Percentiles rank a stretch among this genome's conserved stretches.
These are phyloP conservation scores for Mactromeris polynyma DNA, from an alignment of 2,888 invertebrate genomes.

Conservation along the genomic window DNA sequence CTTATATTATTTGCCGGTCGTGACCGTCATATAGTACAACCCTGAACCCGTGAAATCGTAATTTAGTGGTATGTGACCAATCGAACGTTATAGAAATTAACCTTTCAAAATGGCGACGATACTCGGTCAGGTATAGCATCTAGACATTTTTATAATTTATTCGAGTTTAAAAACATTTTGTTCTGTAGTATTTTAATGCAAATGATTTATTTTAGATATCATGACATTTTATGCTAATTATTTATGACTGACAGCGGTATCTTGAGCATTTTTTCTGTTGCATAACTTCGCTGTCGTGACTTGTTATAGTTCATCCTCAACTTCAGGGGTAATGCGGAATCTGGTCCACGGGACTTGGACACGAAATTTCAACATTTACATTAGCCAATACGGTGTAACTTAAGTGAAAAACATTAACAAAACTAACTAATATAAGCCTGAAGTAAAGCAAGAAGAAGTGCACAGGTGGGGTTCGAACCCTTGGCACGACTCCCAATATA, in stretches of 20 bases:
- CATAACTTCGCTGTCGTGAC: neutral
- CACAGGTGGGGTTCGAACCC: no score
- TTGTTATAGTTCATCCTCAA: no score
- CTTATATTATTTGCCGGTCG: no score
- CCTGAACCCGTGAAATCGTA: no score
- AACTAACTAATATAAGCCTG: no score
- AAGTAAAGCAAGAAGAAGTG: no score
- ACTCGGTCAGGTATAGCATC: constrained; percentile 1
- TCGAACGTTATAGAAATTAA: constrained; percentile 16
- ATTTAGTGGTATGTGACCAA: neutral
- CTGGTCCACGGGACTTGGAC: neutral
- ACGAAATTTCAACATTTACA: no score
- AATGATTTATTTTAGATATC: neutral
- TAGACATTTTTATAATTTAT: neutral
- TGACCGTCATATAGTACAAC: no score
- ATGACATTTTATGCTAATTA: neutral
- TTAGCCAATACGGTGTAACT: neutral
- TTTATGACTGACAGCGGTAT: neutral
- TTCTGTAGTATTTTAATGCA: neutral
- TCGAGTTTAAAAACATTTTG: neutral
- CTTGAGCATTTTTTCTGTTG: neutral
- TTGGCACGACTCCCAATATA: no score
- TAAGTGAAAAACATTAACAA: no score
- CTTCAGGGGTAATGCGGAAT: neutral
- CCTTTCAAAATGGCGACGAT: constrained; percentile 40